Base-by-base conservation (phyloP, 2,888 invertebrate genomes). In the Xestia xanthographa region DNA sequence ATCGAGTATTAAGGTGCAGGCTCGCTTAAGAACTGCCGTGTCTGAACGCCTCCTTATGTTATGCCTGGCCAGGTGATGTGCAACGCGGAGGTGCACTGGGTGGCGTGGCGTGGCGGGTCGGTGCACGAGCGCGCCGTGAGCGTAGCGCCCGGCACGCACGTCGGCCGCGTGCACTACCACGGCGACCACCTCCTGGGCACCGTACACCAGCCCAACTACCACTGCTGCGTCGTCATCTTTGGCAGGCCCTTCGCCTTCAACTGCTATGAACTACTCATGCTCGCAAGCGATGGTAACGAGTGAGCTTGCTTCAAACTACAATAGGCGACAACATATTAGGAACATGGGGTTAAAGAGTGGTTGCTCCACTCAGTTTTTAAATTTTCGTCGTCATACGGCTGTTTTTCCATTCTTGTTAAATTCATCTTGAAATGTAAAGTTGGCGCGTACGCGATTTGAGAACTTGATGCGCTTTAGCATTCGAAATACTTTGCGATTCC, bases 231-330 rank as follows among this genome's bases (percentile, higher is more conserved):
- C 65, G 90, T 95, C 82, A 94, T 96, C 80, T 94, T 92, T 85
- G 93, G 92, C 17, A 88, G 95, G 0, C 94, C 95, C 2, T 94
- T 95, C 86, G 94, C 95, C n/a, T 96, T 96, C 88, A 95, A 93
- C 87, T 94, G 94, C 88, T 96, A 93, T 79, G 96, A 96, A 67
- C 88, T 96, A 1, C 90, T 96, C 9, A 92, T 95, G 5, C 87
- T 94, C 26, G 80, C 90, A 1, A 76, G 63, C 6, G 69, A 86
- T n/a, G 58, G 45, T 2, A 29, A 48, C n/a, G 20, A 69, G 56
- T 82, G 83, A 85, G 41, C 14, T 26, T 14, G 17, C n/a, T 14
- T 58, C n/a, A 66, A 60, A 41, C 14, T 34, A 20, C 58, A 50
- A 45, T 53, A 65, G 14, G n/a, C 43, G 12, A 60, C 14, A 80